phyloP scores from a whole-genome alignment of 2,888 invertebrate species.

The Osmoderma eremita region DNA sequence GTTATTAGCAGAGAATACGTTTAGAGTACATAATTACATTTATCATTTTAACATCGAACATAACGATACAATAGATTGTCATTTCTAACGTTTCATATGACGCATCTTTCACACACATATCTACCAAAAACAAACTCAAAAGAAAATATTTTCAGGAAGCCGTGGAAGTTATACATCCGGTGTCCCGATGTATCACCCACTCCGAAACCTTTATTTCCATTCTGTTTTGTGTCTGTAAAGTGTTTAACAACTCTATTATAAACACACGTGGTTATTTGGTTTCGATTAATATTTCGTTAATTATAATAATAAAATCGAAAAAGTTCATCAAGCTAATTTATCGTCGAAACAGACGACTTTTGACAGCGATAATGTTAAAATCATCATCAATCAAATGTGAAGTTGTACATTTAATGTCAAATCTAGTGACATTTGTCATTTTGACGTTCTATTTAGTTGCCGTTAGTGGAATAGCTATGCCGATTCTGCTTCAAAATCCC shows the following conservation, averaged over 20 bases:
- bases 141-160: conserved; percentile 38
- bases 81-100: conserved; percentile 1
- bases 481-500: too few species aligned
- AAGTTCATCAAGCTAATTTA: conserved; percentile 2
- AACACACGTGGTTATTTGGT: conserved; percentile 35
- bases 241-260: conserved; percentile 44
- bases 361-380: too few species aligned
- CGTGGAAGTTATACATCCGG: conserved; percentile 30
- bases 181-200: conserved; percentile 37
- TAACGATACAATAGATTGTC: not conserved
- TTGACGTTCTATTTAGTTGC: too few species aligned
- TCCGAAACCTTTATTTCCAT: conserved; percentile 47
- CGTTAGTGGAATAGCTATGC: too few species aligned
- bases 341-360: too few species aligned
- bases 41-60: too few species aligned
- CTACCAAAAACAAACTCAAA: conserved; percentile 1
- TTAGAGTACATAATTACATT: too few species aligned
- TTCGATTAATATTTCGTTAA: conserved; percentile 30
- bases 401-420: too few species aligned
- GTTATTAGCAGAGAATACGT: too few species aligned
- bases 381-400: too few species aligned
- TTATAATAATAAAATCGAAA: conserved; percentile 32
- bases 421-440: too few species aligned
- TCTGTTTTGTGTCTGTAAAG: conserved; percentile 54
- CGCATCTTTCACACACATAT: conserved; percentile 5